These are phyloP conservation scores for Galerucella calmariensis DNA, from an alignment of 2,888 invertebrate genomes.

Conservation along the genomic window DNA sequence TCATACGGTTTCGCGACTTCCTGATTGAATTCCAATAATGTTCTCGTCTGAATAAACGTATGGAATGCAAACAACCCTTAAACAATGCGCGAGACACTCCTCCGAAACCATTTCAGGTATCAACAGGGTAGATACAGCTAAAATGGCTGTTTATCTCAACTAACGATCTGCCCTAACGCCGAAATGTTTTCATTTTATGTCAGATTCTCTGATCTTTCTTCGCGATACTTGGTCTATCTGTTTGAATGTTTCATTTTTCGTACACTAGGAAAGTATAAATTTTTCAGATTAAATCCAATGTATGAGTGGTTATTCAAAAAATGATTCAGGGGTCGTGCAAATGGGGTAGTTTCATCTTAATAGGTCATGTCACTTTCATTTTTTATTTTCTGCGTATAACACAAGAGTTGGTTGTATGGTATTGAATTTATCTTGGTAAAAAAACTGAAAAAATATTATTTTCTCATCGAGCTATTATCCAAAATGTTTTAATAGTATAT, in stretches of 20 bases:
- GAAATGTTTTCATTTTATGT: constrained; percentile 53
- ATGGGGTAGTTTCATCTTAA: constrained; percentile 28
- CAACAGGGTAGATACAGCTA: constrained; percentile 48
- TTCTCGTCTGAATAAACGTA: constrained; percentile 38
- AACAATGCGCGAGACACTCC: constrained; percentile 48
- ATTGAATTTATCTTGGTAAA: too few species aligned
- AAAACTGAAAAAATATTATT: too few species aligned
- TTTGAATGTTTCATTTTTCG: constrained; percentile 39
- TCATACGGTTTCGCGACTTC: not conserved
- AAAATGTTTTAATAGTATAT: too few species aligned
- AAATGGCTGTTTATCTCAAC: constrained; percentile 49
- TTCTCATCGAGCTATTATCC: too few species aligned
- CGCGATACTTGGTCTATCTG: constrained; percentile 34
- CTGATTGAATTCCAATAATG: constrained; percentile 21
- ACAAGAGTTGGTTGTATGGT: not conserved
- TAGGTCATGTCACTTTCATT: constrained; percentile 26
- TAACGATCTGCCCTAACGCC: constrained; percentile 51
- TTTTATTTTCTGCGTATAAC: constrained; percentile 9
- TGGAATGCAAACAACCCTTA: constrained; percentile 53
- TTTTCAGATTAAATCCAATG: constrained; percentile 33
- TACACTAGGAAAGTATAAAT: constrained; percentile 24
- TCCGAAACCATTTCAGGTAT: constrained; percentile 52
- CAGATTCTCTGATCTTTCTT: constrained; percentile 38
- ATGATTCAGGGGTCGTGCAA: constrained; percentile 27
- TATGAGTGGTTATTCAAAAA: constrained; percentile 33